A percentile compares a stretch with the other conserved stretches of the same genome.
phyloP scores from a whole-genome alignment of 2,888 invertebrate genomes.

The Helicoverpa assulta region DNA sequence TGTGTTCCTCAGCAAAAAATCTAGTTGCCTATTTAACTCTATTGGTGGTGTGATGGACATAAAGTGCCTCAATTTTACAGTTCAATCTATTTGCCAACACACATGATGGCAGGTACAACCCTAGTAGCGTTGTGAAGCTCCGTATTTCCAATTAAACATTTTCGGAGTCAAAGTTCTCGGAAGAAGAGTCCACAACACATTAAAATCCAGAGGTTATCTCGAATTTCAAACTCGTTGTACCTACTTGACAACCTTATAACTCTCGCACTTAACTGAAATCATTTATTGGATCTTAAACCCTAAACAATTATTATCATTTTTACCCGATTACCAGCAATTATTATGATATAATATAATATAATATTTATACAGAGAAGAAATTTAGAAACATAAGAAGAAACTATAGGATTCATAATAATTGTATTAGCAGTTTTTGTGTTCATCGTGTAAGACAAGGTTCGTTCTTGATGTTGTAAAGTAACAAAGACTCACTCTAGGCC shows the following conservation, averaged over 20 bases:
- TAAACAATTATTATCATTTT: too few relatives aligned
- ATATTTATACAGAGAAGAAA: too few relatives aligned
- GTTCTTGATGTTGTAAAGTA: background rate
- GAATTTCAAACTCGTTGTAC: background rate
- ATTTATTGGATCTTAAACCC: too few relatives aligned
- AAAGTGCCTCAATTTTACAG: background rate
- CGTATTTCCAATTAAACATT: background rate
- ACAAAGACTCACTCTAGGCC: constrained; percentile 61
- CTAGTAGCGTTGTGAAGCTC: background rate
- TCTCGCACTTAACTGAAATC: background rate
- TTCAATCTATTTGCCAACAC: too few relatives aligned
- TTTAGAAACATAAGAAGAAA: too few relatives aligned
- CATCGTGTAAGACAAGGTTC: background rate
- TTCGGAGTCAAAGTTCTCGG: background rate
- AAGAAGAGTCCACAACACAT: background rate
- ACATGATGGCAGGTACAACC: background rate
- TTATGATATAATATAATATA: too few relatives aligned
- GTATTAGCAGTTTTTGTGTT: too few relatives aligned
- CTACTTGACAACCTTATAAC: background rate
- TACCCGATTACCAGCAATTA: too few relatives aligned
- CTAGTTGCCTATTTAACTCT: background rate
- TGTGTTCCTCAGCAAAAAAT: background rate
- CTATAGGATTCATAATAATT: too few relatives aligned
- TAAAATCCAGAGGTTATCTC: background rate
- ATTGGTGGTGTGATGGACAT: background rate